phyloP scores from a whole-genome alignment of 2,113 vertebrate species.

The Desmodus rotundus region DNA sequence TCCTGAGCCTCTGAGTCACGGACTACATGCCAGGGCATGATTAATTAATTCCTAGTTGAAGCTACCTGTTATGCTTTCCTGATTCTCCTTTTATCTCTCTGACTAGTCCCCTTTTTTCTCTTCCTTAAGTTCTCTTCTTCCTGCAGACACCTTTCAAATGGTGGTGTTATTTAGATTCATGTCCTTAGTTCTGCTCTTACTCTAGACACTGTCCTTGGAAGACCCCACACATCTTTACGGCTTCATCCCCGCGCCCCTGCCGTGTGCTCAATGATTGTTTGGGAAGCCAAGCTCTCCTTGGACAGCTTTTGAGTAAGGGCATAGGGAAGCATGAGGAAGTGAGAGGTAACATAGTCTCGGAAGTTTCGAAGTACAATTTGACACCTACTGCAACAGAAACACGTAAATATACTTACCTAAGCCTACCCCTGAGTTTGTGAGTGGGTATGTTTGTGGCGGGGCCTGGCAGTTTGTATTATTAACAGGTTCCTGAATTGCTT shows the following conservation, averaged over 20 bases:
- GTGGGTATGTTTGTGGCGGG: neutral
- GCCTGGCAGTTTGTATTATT: neutral
- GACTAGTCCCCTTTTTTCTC: neutral
- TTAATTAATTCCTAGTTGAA: neutral
- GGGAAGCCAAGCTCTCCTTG: too few relatives aligned
- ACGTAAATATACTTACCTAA: neutral
- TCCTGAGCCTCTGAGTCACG: neutral
- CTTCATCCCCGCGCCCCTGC: neutral
- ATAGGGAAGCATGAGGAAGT: neutral
- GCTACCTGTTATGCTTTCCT: neutral
- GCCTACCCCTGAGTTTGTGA: neutral
- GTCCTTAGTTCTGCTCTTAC: neutral
- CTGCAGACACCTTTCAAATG: neutral
- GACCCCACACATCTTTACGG: neutral
- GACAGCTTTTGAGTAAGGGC: neutral
- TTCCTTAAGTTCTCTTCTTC: neutral
- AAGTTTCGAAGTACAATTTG: neutral
- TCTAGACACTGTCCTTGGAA: neutral
- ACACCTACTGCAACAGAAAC: neutral
- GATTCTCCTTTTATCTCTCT: neutral
- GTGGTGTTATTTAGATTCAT: neutral
- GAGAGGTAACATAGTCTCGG: neutral
- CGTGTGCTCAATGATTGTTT: neutral
- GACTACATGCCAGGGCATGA: neutral
- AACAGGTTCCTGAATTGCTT: neutral